Base-by-base conservation (phyloP, 1,140 invertebrate species). In the Megalopta genalis region DNA sequence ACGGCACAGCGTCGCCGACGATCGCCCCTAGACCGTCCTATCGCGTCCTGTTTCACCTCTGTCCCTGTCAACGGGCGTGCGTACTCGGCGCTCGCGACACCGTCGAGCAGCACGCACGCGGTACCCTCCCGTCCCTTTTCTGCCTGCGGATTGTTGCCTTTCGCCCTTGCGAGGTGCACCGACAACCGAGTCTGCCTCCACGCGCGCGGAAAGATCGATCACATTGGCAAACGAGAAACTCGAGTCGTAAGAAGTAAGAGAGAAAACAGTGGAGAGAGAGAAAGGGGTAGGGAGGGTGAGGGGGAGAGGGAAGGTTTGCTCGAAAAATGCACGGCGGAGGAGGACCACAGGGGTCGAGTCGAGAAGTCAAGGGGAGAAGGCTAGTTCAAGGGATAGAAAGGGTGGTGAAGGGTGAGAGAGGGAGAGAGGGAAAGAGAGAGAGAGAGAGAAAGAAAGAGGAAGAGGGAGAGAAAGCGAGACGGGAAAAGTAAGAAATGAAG, bases 1-100 rank as follows among this genome's bases (percentile, higher is more conserved):
- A 42, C 18, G 52, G 46, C 42, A 63, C 75, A 60, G 63, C 54
- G 42, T 57, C 54, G 57, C 49, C 32, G 27, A 73, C 6, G 18
- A 39, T 63, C 25, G 59, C 59, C 37, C 32, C 69, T 60, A 64
- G 72, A 76, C 79, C 42, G 42, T 59, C 54, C n/a, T 49, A 52
- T 21, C 60, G 27, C 57, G 54, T 57, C 54, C 54, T 32, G 65
- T 59, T 66, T 59, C 23, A 10, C 60, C 25, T n/a, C 21, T 60
- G 18, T 52, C 21, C 14, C 42, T 32, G 60, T 49, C 54, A 65
- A 77, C 46, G 67, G 59, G 65, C 52, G 52, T 74, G 82, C 81
- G 81, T 74, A 72, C 75, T 83, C 64, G 69, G 25, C 59, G n/a
- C 37, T 27, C 73, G 57, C 72, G 64, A 68, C 68, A 49, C 78